Base-by-base conservation (phyloP, 2,797 vertebrate species). In the Sebastes trivittatus region DNA sequence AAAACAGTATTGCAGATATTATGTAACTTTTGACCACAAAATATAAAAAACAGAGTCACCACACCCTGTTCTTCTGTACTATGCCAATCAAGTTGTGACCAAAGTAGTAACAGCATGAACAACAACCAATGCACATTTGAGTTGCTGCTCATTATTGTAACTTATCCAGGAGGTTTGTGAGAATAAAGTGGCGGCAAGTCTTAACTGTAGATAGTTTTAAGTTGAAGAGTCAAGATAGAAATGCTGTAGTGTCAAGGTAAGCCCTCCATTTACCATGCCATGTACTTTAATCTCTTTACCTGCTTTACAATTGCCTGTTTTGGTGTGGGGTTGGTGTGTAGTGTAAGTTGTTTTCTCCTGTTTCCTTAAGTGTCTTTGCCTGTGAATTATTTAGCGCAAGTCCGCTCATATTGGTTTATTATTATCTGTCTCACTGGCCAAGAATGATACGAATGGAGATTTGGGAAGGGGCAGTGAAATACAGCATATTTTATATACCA, bases 251-350 rank as follows among this genome's bases (percentile, higher is more conserved):
- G 55, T 69, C 75, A 88, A 89, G 82, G 89, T 94, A 89, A 94
- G 88, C 84, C 67, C 78, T 81, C 14, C 71, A 78, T 91, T 91
- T 93, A 88, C 77, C 89, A 80, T 79, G 79, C 42, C 85, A 89
- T 46, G 22, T 88, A 74, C 82, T 89, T 87, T 92, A 93, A 94
- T 94, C 90, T 83, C 84, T 90, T 94, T 92, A 91, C 86, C 52
- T 7, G 71, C 92, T 90, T 90, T 87, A 89, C 71, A 77, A 72
- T 88, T 70, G 69, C 79, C 88, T 87, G 77, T 89, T 89, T 88
- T 84, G 30, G 60, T 84, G 85, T 80, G 64, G 32, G 75, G 56
- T 5, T n/a, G 49, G 7, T n/a, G 29, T 63, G 3, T 46, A 34
- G 75, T 81, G 59, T 46, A 64, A 59, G 77, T 88, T 83, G 16